A percentile compares a stretch with the other conserved stretches of the same genome.
These are phyloP conservation scores for Seriola dumerili DNA, from an alignment of 2,113 vertebrate genomes.

Conservation along the genomic window DNA sequence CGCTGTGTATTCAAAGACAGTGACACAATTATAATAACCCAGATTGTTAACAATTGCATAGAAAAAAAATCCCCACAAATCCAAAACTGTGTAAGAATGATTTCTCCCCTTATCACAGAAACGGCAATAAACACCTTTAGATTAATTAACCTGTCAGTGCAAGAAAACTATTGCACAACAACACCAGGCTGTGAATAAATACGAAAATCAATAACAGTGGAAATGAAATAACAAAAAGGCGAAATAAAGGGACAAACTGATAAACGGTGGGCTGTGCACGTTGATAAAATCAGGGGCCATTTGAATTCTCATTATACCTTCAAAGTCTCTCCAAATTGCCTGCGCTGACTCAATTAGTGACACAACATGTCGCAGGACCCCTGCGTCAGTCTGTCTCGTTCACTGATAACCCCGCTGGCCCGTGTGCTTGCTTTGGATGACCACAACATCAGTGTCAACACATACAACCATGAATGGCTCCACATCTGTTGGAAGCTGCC, in stretches of 20 bases:
- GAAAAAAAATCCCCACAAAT: neutral
- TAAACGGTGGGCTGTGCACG: constrained; percentile 20
- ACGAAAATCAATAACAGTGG: constrained; percentile 68
- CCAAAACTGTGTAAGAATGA: neutral
- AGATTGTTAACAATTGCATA: neutral
- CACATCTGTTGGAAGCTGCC: constrained; percentile 43
- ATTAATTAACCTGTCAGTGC: constrained; percentile 71
- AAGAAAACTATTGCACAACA: constrained; percentile 35
- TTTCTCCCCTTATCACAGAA: constrained; percentile 12
- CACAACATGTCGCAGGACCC: constrained; percentile 48
- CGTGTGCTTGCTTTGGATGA: constrained; percentile 68
- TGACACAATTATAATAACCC: constrained; percentile 23
- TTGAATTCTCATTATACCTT: constrained; percentile 76
- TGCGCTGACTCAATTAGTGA: constrained; percentile 67
- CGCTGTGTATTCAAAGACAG: constrained; percentile 28
- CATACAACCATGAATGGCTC: constrained; percentile 70
- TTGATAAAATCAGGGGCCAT: constrained; percentile 66
- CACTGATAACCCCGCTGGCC: constrained; percentile 79
- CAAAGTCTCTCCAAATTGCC: constrained; percentile 59
- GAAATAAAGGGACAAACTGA: constrained; percentile 48
- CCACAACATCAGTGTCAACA: constrained; percentile 75
- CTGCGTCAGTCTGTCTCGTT: constrained; percentile 81
- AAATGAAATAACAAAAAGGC: constrained; percentile 62
- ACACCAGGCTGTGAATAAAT: constrained; percentile 53
- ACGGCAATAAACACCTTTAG: constrained; percentile 54